Conservation (phyloP, 2,888 invertebrate species). For the Cryptocheilus praepositus region DNA sequence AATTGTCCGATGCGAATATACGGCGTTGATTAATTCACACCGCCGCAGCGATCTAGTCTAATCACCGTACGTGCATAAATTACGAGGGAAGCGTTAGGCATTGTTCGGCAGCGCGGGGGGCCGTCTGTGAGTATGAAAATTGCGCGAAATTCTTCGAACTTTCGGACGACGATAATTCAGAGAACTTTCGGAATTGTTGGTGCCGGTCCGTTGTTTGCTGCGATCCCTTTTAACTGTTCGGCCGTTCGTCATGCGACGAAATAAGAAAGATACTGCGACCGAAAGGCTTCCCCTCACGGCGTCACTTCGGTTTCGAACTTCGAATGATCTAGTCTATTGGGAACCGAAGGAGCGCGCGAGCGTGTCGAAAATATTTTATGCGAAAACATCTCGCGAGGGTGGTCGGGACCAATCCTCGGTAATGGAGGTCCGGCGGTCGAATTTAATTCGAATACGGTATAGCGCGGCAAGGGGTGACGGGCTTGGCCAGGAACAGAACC, state of each 20-base stretch:
- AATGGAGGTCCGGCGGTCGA: constrained; percentile 58
- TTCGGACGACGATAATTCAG: constrained; percentile 65
- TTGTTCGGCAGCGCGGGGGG: constrained; percentile 40
- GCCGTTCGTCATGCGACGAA: constrained; percentile 1
- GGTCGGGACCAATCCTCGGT: constrained; percentile 50
- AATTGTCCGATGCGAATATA: neutral
- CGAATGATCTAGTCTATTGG: neutral
- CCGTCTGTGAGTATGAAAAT: constrained; percentile 40
- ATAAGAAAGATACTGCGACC: neutral
- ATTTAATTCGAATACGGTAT: constrained; percentile 60
- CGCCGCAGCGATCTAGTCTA: constrained; percentile 18
- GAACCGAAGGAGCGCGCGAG: neutral
- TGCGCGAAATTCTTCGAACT: constrained; percentile 66
- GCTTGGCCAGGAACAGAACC: constrained; percentile 70
- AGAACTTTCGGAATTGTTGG: constrained; percentile 56
- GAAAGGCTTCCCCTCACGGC: neutral
- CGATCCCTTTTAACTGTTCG: neutral
- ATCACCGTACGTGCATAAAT: constrained; percentile 58
- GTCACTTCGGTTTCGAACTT: neutral
- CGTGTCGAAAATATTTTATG: constrained; percentile 40
- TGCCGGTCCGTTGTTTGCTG: neutral
- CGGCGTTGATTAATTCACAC: neutral
- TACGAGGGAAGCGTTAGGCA: constrained; percentile 59
- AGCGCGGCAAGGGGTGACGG: constrained; percentile 56
- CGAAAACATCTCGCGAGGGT: constrained; percentile 41